Conservation (phyloP, 1,140 invertebrate species). For the Drosophila setifemur region DNA sequence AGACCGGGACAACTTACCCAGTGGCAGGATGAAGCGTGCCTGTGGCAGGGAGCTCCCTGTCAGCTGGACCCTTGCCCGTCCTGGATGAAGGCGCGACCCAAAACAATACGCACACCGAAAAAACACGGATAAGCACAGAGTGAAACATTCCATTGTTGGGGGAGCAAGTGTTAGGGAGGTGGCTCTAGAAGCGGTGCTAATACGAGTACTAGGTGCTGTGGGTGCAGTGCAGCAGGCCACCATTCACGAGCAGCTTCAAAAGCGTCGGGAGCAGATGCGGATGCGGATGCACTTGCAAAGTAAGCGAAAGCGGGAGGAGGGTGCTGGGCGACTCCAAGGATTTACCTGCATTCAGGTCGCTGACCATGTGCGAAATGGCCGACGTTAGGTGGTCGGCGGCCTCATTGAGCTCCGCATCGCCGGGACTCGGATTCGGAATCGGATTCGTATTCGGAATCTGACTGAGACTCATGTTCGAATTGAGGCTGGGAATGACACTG, state of each 20-base stretch:
- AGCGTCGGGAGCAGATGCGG: conserved; percentile 29
- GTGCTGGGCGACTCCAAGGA: conserved; percentile 19
- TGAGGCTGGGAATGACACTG: conserved; percentile 40
- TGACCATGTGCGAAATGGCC: conserved; percentile 97
- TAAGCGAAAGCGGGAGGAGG: conserved; percentile 12
- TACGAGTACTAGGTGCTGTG: conserved; percentile 43
- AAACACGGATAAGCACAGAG: conserved; percentile 53
- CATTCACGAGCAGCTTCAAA: conserved; percentile 20
- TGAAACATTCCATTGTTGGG: conserved; percentile 48
- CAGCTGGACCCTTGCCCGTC: conserved; percentile 39
- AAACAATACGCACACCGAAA: conserved; percentile 46
- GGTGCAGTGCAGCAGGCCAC: conserved; percentile 48
- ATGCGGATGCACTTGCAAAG: conserved; percentile 23
- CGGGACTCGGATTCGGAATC: conserved; percentile 36
- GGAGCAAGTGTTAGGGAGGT: conserved; percentile 5
- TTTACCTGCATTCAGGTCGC: conserved; percentile 95
- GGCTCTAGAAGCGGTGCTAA: conserved; percentile 63
- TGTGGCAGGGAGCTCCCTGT: conserved; percentile 42
- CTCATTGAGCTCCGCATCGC: conserved; percentile 83
- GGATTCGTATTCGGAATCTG: conserved; percentile 32
- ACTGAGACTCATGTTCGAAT: conserved; percentile 8
- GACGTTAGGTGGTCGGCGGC: conserved; percentile 97
- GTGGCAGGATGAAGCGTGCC: conserved; percentile 76
- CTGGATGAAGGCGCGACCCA: conserved; percentile 55
- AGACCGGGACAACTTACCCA: conserved; percentile 70